These are phyloP conservation scores for Esperia sulphurella DNA, from an alignment of 2,888 invertebrate species.

Conservation along the genomic window DNA sequence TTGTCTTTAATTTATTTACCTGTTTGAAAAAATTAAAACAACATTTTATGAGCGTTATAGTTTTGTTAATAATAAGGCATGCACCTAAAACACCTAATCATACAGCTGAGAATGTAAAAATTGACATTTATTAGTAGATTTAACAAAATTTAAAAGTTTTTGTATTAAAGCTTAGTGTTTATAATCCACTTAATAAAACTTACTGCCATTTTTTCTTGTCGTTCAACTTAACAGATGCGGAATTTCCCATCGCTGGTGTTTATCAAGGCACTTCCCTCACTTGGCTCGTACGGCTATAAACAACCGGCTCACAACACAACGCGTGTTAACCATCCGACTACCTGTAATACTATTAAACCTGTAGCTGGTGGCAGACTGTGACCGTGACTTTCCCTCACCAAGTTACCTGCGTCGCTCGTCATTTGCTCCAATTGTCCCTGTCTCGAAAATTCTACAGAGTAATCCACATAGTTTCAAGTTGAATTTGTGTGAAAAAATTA, in stretches of 20 bases:
- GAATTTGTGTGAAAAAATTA: too few species aligned
- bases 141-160: too few species aligned
- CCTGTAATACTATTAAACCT: conserved; percentile 11
- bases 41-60: too few species aligned
- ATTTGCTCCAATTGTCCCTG: conserved; percentile 34
- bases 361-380: conserved; percentile 24
- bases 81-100: too few species aligned
- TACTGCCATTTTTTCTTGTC: conserved; percentile 70
- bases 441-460: too few species aligned
- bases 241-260: conserved; percentile 55
- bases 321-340: conserved; percentile 11
- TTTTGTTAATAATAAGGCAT: too few species aligned
- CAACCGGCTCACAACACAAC: neutral
- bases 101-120: too few species aligned
- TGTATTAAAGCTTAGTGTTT: too few species aligned
- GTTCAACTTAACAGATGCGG: conserved; percentile 64
- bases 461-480: too few species aligned
- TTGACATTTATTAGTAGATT: too few species aligned
- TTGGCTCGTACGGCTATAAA: neutral
- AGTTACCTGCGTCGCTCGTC: conserved; percentile 19
- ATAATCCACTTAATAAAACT: conserved; percentile 29
- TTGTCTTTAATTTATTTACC: neutral
- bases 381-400: conserved; percentile 67
- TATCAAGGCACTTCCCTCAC: neutral
- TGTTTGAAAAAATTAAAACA: too few species aligned